Conservation (phyloP, 2,797 vertebrate genomes). For the Smutsia temminckii region DNA sequence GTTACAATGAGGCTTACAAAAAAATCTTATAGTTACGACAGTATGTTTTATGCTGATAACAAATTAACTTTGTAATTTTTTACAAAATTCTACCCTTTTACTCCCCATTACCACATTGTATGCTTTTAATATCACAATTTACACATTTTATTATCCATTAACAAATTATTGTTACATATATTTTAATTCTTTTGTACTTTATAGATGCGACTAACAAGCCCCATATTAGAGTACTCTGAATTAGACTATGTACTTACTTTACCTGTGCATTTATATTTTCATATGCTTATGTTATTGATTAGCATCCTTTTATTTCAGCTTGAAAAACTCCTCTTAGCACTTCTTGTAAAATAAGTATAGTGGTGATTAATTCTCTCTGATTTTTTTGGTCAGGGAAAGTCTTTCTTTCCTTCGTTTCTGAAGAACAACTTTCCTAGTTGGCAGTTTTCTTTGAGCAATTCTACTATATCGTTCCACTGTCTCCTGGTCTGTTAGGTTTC, state of each 20-base stretch:
- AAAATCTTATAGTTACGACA: neutral
- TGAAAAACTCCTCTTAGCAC: slow-evolving; percentile 6
- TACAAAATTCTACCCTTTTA: neutral
- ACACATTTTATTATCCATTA: neutral
- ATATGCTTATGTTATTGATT: neutral
- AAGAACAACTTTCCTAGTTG: neutral
- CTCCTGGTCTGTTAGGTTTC: neutral
- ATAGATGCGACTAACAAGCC: neutral
- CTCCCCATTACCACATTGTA: neutral
- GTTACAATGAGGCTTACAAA: neutral
- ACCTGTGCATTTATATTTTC: neutral
- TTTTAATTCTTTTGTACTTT: neutral
- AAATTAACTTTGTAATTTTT: neutral
- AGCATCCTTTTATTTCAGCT: neutral
- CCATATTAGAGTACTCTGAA: neutral
- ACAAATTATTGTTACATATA: neutral
- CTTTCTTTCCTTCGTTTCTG: neutral
- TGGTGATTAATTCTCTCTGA: neutral
- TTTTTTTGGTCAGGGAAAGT: neutral
- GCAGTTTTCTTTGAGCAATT: neutral
- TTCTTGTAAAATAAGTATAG: neutral
- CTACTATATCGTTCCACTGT: neutral
- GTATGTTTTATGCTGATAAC: neutral
- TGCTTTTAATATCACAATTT: neutral
- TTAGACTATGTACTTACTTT: neutral